Evolutionary conservation across 2,797 vertebrate species (phyloP).

Genomic region (Macrochelys suwanniensis): DNA sequence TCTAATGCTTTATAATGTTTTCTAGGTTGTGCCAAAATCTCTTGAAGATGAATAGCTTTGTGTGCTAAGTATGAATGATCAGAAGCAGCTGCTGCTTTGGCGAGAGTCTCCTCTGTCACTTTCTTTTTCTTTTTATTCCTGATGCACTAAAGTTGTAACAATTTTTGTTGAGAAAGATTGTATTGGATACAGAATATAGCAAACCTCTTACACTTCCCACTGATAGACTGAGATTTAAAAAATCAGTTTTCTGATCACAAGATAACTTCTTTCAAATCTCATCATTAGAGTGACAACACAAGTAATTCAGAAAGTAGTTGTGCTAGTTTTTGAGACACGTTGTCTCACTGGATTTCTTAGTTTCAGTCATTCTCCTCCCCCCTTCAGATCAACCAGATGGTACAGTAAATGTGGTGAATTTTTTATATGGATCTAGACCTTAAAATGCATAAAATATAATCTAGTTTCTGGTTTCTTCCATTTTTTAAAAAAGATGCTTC

Average conservation of each 20-base stretch:
- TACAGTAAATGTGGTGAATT: conserved; percentile 40
- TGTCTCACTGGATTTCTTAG: background rate
- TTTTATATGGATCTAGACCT: conserved; percentile 4
- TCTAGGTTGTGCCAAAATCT: background rate
- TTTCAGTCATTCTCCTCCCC: conserved; percentile 51
- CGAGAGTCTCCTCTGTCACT: background rate
- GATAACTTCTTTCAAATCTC: conserved; percentile 20
- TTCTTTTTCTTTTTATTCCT: conserved; percentile 8
- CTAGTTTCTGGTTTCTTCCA: conserved; percentile 1
- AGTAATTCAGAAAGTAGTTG: conserved; percentile 8
- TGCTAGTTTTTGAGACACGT: conserved; percentile 28
- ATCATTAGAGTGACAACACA: conserved; percentile 20
- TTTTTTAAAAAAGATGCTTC: conserved; percentile 20
- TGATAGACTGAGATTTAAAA: conserved; percentile 13
- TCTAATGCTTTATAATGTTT: background rate
- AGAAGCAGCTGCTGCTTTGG: background rate
- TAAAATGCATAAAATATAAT: conserved; percentile 26
- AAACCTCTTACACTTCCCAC: conserved; percentile 4
- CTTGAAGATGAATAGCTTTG: background rate
- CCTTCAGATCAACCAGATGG: conserved; percentile 28
- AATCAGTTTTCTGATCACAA: conserved; percentile 14
- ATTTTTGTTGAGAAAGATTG: background rate
- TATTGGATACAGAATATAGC: background rate
- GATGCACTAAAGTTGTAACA: background rate
- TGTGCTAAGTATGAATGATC: background rate